Evolutionary conservation across 1,140 invertebrate species (phyloP), one percentile per base, ranked within the genome.

Genomic region (Pissodes strobi): DNA sequence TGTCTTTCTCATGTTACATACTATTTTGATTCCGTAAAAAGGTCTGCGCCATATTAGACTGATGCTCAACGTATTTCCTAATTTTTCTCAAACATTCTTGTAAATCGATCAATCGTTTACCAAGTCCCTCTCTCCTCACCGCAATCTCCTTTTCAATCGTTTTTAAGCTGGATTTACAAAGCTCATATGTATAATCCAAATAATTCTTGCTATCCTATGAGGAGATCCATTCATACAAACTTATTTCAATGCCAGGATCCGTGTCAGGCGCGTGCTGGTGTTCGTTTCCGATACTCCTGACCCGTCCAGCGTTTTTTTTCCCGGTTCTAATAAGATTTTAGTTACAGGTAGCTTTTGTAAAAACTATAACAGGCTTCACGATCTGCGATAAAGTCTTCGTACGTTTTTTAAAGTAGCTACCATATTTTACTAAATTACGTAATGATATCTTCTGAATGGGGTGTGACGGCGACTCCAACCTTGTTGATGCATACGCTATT

Each of bases 401-500:
- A 94, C 43, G 82, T 84, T 51, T 87, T 83, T 72, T 89, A 85
- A 72, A 94, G 89, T 63, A 86, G 81, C 41, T 88, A 85, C 43
- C 86, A 85, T 48, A 89, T 84, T 25, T 86, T 84, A 68, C 84
- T 83, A 75, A 95, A 93, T 72, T 89, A 89, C 13, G 82, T 78
- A 2, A 86, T 87, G 64, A 92, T 87, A 76, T 98, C 95, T 73
- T 98, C 95, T 67, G 97, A 83, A 78, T 98, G 98, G 0, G 95
- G 95, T 15, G 97, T 88, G 8, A 96, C 94, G 6, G 95, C 94
- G 82, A 13, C 90, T 87, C 94, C 94, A 98, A 19, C 93, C 60
- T 61, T 96, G 90, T 74, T 98, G 94, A 74, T 97, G 94, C 23
- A 97, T 81, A 83, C 98, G 95, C 74, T 98, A 95, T 74, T 97